Evolutionary conservation across 2,113 vertebrate species (phyloP).

Genomic region (Thalassarche chlororhynchos): DNA sequence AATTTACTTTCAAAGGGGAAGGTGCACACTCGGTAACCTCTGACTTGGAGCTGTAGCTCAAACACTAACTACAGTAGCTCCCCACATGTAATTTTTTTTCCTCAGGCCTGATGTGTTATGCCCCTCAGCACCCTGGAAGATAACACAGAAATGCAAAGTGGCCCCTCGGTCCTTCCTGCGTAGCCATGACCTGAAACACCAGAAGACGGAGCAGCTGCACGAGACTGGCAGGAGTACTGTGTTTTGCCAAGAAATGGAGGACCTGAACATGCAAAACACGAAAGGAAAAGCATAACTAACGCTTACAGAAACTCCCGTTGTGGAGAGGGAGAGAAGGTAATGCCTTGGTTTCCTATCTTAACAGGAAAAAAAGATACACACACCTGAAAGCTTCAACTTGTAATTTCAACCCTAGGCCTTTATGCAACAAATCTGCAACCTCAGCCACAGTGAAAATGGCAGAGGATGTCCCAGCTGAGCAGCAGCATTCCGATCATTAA

Average conservation of each 20-base stretch:
- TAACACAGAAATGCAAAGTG: not conserved
- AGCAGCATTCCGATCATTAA: not conserved
- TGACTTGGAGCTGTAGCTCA: not conserved
- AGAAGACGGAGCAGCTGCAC: not conserved
- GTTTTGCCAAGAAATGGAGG: not conserved
- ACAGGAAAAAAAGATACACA: not conserved
- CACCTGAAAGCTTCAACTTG: not conserved
- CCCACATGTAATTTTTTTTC: not conserved
- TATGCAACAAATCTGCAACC: not conserved
- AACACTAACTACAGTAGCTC: not conserved
- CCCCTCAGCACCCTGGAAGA: not conserved
- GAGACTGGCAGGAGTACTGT: not conserved
- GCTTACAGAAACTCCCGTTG: not conserved
- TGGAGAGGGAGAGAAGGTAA: not conserved
- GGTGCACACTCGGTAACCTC: accelerated
- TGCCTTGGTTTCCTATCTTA: not conserved
- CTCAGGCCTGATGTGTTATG: not conserved
- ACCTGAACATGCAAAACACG: not conserved
- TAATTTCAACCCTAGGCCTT: not conserved
- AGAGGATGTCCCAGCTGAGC: not conserved
- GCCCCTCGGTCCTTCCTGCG: not conserved
- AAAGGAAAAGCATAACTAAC: not conserved
- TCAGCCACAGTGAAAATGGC: not conserved
- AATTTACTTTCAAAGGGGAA: not conserved
- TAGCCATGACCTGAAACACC: not conserved